Conservation (phyloP, 92 coral and sea anemone genomes). For the Porites evermanni region DNA sequence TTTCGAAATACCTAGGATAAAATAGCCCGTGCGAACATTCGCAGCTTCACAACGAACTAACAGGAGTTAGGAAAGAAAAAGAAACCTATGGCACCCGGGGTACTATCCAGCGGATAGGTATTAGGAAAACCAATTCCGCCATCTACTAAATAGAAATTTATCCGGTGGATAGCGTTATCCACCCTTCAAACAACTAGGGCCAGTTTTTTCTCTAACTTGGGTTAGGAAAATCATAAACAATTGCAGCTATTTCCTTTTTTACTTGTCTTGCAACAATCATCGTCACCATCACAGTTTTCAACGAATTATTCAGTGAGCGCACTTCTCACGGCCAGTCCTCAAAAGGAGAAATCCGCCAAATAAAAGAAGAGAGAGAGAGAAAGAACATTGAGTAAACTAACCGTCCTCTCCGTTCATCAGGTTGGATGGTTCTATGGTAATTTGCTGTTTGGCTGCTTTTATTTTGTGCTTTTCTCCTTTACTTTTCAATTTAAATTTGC, state of each 20-base stretch:
- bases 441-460: constrained; percentile 42
- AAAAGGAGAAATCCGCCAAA: background rate
- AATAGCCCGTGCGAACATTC: too few relatives aligned
- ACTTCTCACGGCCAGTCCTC: background rate
- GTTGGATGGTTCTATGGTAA: constrained; percentile 36
- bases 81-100: too few relatives aligned
- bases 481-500: constrained; percentile 46
- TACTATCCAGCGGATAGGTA: too few relatives aligned
- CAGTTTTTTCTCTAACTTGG: background rate
- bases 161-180: too few relatives aligned
- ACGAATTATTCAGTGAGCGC: background rate
- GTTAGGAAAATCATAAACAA: background rate
- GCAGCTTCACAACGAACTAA: too few relatives aligned
- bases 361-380: background rate
- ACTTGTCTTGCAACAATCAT: background rate
- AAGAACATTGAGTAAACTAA: background rate
- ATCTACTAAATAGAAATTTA: too few relatives aligned
- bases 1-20: too few relatives aligned
- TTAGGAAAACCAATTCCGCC: too few relatives aligned
- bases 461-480: constrained; percentile 61
- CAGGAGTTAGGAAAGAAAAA: too few relatives aligned
- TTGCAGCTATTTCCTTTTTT: background rate
- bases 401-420: constrained; percentile 50
- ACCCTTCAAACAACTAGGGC: background rate
- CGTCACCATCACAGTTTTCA: background rate